Conservation (phyloP, 2,888 invertebrate genomes). For the Drosophila infuscata region DNA sequence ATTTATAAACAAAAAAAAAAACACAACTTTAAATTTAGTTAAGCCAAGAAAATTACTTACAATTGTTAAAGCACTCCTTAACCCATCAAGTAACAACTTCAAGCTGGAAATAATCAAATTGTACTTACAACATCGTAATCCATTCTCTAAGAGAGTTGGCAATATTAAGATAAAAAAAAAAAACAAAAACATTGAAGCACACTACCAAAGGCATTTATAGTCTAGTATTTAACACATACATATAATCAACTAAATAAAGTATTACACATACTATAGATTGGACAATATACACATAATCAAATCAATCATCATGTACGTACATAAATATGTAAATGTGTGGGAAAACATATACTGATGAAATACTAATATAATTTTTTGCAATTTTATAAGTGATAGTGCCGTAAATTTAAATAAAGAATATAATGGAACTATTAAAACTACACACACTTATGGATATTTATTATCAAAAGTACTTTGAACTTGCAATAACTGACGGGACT, state of each 20-base stretch:
- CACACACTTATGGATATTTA: not conserved
- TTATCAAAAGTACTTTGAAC: constrained; percentile 9
- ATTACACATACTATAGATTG: constrained; percentile 73
- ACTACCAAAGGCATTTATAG: constrained; percentile 69
- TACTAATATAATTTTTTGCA: constrained; percentile 73
- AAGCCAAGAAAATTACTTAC: constrained; percentile 47
- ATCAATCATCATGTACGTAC: constrained; percentile 52
- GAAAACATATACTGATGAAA: constrained; percentile 25
- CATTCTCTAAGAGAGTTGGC: constrained; percentile 55
- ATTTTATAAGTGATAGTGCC: constrained; percentile 77
- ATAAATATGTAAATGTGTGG: constrained; percentile 25
- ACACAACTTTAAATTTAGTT: constrained; percentile 52
- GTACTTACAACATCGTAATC: constrained; percentile 15
- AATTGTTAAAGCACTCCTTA: constrained; percentile 37
- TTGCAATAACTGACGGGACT: not conserved
- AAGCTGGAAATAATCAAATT: constrained; percentile 51
- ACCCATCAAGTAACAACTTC: constrained; percentile 21
- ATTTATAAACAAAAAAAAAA: constrained; percentile 36
- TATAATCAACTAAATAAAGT: constrained; percentile 47
- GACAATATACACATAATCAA: constrained; percentile 83
- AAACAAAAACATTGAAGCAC: constrained; percentile 23
- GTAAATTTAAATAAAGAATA: constrained; percentile 58
- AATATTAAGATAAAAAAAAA: constrained; percentile 3
- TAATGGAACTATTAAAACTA: constrained; percentile 42
- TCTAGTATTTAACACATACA: constrained; percentile 41